These are phyloP conservation scores for Argyra leucocephala DNA, from an alignment of 2,888 invertebrate species.

Conservation along the genomic window DNA sequence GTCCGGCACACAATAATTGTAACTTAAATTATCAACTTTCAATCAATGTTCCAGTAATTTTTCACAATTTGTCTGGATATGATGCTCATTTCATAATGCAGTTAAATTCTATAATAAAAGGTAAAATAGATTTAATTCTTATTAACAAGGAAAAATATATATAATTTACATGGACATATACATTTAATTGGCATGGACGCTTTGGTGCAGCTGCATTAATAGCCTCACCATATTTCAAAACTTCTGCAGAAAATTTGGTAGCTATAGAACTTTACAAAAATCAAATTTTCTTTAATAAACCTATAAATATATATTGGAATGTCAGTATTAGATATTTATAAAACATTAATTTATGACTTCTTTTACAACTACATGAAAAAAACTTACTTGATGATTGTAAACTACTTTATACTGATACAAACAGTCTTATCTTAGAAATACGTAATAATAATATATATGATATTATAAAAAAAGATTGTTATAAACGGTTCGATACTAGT, in stretches of 20 bases:
- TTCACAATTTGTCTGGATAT: slow-evolving; percentile 29
- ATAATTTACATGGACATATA: slow-evolving; percentile 29
- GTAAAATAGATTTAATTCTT: slow-evolving; percentile 25
- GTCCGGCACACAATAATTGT: slow-evolving; percentile 27
- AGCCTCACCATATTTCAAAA: slow-evolving; percentile 32
- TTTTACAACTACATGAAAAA: slow-evolving; percentile 32
- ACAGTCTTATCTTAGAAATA: slow-evolving; percentile 14
- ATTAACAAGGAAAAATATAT: slow-evolving; percentile 31
- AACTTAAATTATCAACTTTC: slow-evolving; percentile 24
- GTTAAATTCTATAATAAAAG: slow-evolving; percentile 21
- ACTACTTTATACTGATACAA: slow-evolving; percentile 16
- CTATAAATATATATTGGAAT: slow-evolving; percentile 39
- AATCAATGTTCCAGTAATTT: slow-evolving; percentile 24
- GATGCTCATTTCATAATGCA: slow-evolving; percentile 30
- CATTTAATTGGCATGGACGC: slow-evolving; percentile 31
- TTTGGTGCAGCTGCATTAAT: slow-evolving; percentile 28
- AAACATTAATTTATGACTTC: slow-evolving; percentile 35
- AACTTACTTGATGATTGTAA: slow-evolving; percentile 15
- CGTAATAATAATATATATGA: slow-evolving; percentile 14
- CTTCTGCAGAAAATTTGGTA: slow-evolving; percentile 31
- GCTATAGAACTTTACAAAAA: slow-evolving; percentile 32
- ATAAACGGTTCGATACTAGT: slow-evolving; percentile 13
- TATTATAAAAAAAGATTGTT: slow-evolving; percentile 11
- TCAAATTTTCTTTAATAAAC: slow-evolving; percentile 32
- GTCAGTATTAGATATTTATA: slow-evolving; percentile 37